phyloP scores from a whole-genome alignment of 2,888 invertebrate genomes.

The Zygaena filipendulae region DNA sequence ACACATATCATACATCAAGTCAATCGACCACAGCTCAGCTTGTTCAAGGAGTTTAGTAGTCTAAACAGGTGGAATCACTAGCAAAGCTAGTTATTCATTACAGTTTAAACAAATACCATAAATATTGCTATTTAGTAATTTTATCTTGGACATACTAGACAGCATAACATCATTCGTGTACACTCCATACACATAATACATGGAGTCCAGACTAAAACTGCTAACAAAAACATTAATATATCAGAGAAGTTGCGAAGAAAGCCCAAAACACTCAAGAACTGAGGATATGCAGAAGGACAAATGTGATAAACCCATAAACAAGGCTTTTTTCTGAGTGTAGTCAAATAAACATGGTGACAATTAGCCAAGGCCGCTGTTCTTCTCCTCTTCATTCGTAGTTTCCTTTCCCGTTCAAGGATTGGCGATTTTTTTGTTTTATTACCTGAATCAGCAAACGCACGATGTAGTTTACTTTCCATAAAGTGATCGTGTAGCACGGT shows the following conservation, averaged over 20 bases:
- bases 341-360: conserved; percentile 28
- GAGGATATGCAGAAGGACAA: conserved; percentile 36
- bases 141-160: too few species aligned
- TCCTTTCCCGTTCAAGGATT: conserved; percentile 15
- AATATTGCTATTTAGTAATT: too few species aligned
- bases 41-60: too few species aligned
- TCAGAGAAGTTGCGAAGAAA: conserved; percentile 23
- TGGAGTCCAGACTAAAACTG: conserved; percentile 33
- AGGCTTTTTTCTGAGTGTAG: conserved; percentile 31
- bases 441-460: conserved; percentile 24
- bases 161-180: too few species aligned
- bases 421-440: conserved; percentile 23
- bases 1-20: too few species aligned
- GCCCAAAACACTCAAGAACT: conserved; percentile 26
- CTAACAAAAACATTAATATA: conserved; percentile 26
- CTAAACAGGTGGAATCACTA: too few species aligned
- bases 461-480: conserved; percentile 20
- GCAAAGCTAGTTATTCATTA: too few species aligned
- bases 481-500: conserved; percentile 25
- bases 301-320: conserved; percentile 38
- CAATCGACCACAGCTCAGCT: too few species aligned
- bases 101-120: too few species aligned
- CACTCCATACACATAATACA: conserved; percentile 32
- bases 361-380: conserved; percentile 19
- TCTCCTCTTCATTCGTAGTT: conserved; percentile 22